Evolutionary conservation across 35 echinoderm and acorn worm species (phyloP), one percentile per base, ranked within the genome.

Genomic region (Antedon bifida): DNA sequence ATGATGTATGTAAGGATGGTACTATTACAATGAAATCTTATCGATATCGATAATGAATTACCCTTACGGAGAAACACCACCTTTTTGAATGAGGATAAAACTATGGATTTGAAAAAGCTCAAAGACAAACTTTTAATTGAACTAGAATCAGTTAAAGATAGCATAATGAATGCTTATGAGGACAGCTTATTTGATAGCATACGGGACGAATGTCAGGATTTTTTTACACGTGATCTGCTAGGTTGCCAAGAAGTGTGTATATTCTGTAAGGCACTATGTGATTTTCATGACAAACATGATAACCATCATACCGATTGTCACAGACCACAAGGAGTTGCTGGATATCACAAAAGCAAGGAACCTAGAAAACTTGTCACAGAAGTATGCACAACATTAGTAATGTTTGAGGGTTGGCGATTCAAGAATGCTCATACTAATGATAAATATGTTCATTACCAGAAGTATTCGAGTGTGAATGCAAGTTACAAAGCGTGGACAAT

Each of bases 221-320:
- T 44, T 44, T 44, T 44, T 8, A 44, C 5, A 44, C 5, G 16
- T 16, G 39, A 44, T 44, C 39, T 44, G 5, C 39, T 44, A 8
- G 39, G 39, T 8, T 44, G 39, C 39, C 39, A 44, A 8, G 39
- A 44, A 16, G 5, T 44, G 16, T 44, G 39, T 44, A 77, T 78
- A 80, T 87, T 87, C 74, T 87, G 85, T 29, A 87, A 87, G 34
- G 74, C 78, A 33, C 45, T 74, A 35, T 87, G 85, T 31, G 78
- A 87, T 35, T 46, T 80, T 26, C 78, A 42, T 16, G 55, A 36
- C 0, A 75, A 35, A 4, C 74, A 86, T 46, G 74, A 78, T 42
- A 29, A 77, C 19, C 84, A 86, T 35, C 31, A 13, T 44, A 39
- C 84, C n/a, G 0, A 29, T 23, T 39, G 46, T 30, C 84, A 86